Evolutionary conservation across 2,888 invertebrate genomes (phyloP), one percentile per base, ranked within the genome.

Genomic region (Habroteleia sp.): DNA sequence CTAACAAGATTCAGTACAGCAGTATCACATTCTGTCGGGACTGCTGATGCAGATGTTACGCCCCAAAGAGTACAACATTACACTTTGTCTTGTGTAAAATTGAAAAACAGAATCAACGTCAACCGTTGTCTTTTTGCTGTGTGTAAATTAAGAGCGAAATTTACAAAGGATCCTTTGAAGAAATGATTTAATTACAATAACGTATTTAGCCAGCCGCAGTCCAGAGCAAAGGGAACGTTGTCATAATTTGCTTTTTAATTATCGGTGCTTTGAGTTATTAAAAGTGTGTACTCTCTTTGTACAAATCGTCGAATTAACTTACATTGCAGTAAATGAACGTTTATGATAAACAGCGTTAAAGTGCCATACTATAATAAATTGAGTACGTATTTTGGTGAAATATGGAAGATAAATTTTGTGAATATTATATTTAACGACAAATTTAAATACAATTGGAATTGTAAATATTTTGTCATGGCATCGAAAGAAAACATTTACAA

Each of bases 1-100:
- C 39, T 56, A 66, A 56, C 66, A 66, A 66, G 66, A 66, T 44
- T 66, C 54, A 46, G 54, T 39, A 54, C 44, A 17, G 50, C 46
- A 8, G 35, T 39, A 56, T 66, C 54, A 35, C 52, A 52, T 65
- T 65, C 42, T 42, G 52, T 23, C 11, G 20, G 14, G 39, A n/a
- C 41, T 44, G 33, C 50, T 17, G 23, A 52, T 52, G 52, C 14
- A 31, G 33, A 17, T 39, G 39, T 29, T 48, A 48, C 27, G 52
- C 25, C 35, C 17, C 10, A 37, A 50, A 41, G 63, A 52, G 25
- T 52, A 52, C 42, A 52, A 63, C 63, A 48, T 48, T 62, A 37
- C 37, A 39, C 33, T 39, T 48, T 37, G 33, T 39, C 17, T 11
- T 29, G 10, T 37, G 37, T 37, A 17, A 35, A 20, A 33, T 42